A percentile compares a stretch with the other conserved stretches of the same genome.
These are phyloP conservation scores for Pelagia noctiluca DNA, from an alignment of 30 jellyfish, hydroid and myxozoan species.

Conservation along the genomic window DNA sequence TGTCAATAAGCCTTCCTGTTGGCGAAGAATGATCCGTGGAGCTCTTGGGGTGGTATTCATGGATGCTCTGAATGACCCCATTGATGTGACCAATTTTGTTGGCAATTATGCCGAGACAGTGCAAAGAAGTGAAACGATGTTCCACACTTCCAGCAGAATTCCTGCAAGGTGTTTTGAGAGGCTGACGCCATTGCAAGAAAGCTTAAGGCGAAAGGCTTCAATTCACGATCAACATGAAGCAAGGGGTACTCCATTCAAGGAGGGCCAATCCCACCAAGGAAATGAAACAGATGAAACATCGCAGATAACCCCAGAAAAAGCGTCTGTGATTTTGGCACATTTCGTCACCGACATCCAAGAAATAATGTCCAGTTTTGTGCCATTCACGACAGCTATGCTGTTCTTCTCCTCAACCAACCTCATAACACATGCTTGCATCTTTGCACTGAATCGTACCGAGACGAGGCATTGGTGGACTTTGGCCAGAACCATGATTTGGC, in stretches of 20 bases:
- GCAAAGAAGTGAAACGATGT: neutral
- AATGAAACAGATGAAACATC: neutral
- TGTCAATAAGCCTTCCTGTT: neutral
- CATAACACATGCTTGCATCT: conserved; percentile 66
- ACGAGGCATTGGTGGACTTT: conserved; percentile 71
- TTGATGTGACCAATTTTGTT: conserved; percentile 47
- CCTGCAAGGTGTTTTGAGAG: conserved; percentile 59
- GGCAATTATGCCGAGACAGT: conserved; percentile 32
- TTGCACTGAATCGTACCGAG: conserved; percentile 33
- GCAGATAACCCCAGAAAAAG: conserved; percentile 63
- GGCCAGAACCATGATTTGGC: conserved; percentile 70
- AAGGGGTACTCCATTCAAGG: neutral
- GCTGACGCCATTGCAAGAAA: conserved; percentile 30
- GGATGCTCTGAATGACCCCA: conserved; percentile 57
- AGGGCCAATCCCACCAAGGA: neutral
- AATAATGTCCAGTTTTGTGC: conserved; percentile 62
- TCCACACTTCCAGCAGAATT: neutral
- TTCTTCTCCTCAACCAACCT: conserved; percentile 79
- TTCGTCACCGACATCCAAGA: conserved; percentile 71
- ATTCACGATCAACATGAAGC: too few species aligned
- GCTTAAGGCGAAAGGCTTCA: too few species aligned
- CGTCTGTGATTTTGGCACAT: conserved; percentile 66
- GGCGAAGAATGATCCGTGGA: conserved; percentile 1
- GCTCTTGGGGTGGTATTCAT: conserved; percentile 29
- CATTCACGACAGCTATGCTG: conserved; percentile 71